Evolutionary conservation across 2,113 vertebrate genomes (phyloP).

Genomic region (Rhodinocichla rosea): DNA sequence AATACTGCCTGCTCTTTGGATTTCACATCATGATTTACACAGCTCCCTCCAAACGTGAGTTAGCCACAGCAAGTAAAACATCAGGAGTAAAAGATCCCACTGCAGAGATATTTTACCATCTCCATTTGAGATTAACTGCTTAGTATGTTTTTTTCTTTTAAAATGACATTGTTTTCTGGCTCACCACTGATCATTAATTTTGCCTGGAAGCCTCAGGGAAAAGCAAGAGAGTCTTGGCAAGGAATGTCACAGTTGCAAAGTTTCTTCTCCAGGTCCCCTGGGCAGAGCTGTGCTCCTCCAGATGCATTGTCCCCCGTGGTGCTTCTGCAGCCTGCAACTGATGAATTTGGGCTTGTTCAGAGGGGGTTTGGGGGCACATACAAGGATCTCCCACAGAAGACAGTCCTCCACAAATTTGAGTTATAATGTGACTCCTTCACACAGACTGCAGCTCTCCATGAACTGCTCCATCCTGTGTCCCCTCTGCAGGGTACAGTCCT

Average conservation of each 20-base stretch:
- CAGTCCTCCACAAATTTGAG: background rate
- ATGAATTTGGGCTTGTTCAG: background rate
- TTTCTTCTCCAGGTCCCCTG: background rate
- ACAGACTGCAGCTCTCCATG: background rate
- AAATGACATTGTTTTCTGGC: background rate
- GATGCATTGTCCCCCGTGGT: fast-evolving
- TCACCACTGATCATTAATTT: background rate
- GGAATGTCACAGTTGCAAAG: background rate
- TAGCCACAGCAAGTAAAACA: background rate
- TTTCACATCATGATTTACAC: background rate
- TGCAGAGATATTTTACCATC: background rate
- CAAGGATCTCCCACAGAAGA: background rate
- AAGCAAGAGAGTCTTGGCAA: background rate
- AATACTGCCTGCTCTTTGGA: background rate
- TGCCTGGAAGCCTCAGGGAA: background rate
- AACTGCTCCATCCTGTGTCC: fast-evolving
- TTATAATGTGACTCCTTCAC: background rate
- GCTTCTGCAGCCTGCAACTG: background rate
- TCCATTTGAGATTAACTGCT: background rate
- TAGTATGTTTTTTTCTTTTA: background rate
- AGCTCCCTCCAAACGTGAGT: background rate
- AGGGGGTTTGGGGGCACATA: background rate
- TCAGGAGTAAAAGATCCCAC: background rate
- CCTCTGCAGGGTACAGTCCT: background rate
- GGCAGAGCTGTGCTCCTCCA: background rate